A percentile compares a stretch with the other conserved stretches of the same genome.
These are phyloP conservation scores for Gastrophysa polygoni DNA, from an alignment of 2,888 invertebrate species.

Conservation along the genomic window DNA sequence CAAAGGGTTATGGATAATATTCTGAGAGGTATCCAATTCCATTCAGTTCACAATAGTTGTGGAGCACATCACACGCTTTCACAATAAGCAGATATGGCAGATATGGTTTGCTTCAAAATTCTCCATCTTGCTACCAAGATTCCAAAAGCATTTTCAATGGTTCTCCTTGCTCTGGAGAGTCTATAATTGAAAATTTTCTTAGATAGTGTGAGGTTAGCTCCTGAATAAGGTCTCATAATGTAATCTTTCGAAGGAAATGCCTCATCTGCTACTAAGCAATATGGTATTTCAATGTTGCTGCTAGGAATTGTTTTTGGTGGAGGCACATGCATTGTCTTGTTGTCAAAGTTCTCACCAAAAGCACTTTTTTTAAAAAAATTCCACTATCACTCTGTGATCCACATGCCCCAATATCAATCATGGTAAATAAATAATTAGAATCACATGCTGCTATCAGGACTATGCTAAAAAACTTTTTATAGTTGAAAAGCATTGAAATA, in stretches of 20 bases:
- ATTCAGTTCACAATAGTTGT: too few species aligned
- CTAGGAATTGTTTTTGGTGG: slow-evolving; percentile 13
- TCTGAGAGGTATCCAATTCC: too few species aligned
- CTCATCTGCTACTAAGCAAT: slow-evolving; percentile 42
- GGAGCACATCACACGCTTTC: too few species aligned
- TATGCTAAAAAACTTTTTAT: slow-evolving; percentile 35
- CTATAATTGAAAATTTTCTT: slow-evolving; percentile 1
- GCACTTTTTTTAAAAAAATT: slow-evolving; percentile 38
- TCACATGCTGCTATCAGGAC: slow-evolving; percentile 43
- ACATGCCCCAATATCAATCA: slow-evolving; percentile 44
- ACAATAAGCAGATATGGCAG: too few species aligned
- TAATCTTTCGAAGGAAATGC: slow-evolving; percentile 39
- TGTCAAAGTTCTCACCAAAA: slow-evolving; percentile 33
- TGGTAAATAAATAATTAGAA: slow-evolving; percentile 43
- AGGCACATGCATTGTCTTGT: slow-evolving; percentile 27
- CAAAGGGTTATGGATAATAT: too few species aligned
- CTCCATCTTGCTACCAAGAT: too few species aligned
- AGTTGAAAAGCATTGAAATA: slow-evolving; percentile 30
- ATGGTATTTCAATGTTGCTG: slow-evolving; percentile 36
- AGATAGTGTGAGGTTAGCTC: background rate
- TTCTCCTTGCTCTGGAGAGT: slow-evolving; percentile 4
- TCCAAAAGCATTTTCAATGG: slow-evolving; percentile 5
- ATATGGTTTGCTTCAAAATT: too few species aligned
- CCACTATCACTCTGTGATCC: slow-evolving; percentile 45
- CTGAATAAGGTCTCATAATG: slow-evolving; percentile 34